Base-by-base conservation (phyloP, 2,888 invertebrate genomes). In the Hyposoter dolosus region DNA sequence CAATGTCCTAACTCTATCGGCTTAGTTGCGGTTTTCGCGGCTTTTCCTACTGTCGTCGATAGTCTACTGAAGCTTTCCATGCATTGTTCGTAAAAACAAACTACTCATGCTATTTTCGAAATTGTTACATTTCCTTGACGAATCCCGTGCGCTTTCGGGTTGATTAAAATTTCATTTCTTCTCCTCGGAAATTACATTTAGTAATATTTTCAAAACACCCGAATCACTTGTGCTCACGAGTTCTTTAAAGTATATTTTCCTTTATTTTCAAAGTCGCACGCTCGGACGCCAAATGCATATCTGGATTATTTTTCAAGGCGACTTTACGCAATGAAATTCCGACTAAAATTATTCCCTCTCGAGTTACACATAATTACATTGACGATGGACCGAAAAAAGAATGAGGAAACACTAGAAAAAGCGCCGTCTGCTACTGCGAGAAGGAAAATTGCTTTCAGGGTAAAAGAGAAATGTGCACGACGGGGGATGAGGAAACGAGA, bases 1-100 rank as follows among this genome's bases (percentile, higher is more conserved):
- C 69, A 69, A 81, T 72, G 76, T 72, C 74, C 56, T 68, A 74
- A 86, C 80, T 83, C 83, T 86, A 86, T 86, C 86, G 83, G 86
- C 80, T 86, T 83, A 81, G 86, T 83, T 86, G 83, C 81, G 86
- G 86, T 83, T 86, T 86, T 86, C 86, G 83, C 68, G 83, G 86
- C 83, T 81, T 86, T 77, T 17, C 68, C 63, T 65, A 63, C 86
- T 77, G 63, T 50, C 80, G 77, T 78, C 74, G 86, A 81, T 81
- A 69, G 74, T 81, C 65, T 65, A 19, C 40, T 45, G 50, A 60
- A 72, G 47, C 60, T 60, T 40, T 53, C 71, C 28, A n/a, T 53
- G 12, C 43, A 43, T 66, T 80, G 71, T 76, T 77, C 66, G 35
- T 35, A 50, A 40, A 32, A 23, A 72, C 53, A 32, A 68, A 23